Base-by-base conservation (phyloP, 2,797 vertebrate genomes). In the Podarcis siculus region DNA sequence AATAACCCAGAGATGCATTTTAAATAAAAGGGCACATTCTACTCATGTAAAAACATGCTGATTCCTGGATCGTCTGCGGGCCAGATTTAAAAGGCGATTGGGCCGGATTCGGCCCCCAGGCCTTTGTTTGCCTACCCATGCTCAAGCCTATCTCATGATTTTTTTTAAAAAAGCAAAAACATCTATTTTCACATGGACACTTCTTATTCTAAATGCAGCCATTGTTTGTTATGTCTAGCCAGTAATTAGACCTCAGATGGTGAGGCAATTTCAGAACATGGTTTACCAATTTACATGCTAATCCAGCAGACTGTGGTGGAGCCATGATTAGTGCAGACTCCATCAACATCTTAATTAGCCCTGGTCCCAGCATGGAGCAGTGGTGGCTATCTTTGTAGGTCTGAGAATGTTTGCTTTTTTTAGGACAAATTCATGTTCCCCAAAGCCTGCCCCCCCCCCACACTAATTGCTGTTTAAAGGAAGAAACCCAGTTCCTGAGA, bases 341-440 rank as follows among this genome's bases (percentile, higher is more conserved):
- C 93, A 93, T 96, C 96, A 97, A 97, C 94, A 96, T 96, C 94
- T 96, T 97, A 97, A 97, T 97, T 97, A 96, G 92, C 91, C 91
- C 86, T 95, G 92, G 93, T 94, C 89, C 93, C 91, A 94, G 94
- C 80, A 90, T 92, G 91, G 92, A 79, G 71, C 86, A 73, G 39
- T 93, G 89, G 27, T 92, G 92, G 78, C 72, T 85, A n/a, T 83
- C 83, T 94, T 92, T 84, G 87, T 45, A 88, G 79, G 72, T 80
- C 64, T 76, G 87, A 96, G 92, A 90, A 73, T 91, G 94, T 93
- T 93, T 90, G 17, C 83, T 86, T 92, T 82, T 49, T 83, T 76
- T 85, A 87, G 86, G 86, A 39, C 83, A 91, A 86, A 87, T 89
- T 87, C 39, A 85, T 27, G 77, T 83, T 93, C 81, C 88, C 91